Conservation (phyloP, 2,888 invertebrate species). For the Trichopria drosophilae region DNA sequence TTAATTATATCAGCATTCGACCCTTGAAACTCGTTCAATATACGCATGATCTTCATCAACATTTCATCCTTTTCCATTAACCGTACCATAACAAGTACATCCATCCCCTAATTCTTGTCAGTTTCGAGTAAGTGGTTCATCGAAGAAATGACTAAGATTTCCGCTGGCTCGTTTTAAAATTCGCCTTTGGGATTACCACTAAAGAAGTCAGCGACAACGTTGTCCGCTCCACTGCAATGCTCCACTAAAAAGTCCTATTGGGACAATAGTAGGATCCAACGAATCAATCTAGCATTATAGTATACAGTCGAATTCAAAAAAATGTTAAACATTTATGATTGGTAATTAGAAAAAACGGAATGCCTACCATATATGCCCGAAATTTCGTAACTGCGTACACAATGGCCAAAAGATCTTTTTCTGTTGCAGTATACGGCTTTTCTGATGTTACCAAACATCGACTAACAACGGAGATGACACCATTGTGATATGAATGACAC, state of each 20-base stretch:
- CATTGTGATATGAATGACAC: no score
- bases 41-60: no score
- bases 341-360: conserved; percentile 34
- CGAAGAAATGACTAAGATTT: no score
- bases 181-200: conserved; percentile 36
- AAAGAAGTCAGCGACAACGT: conserved; percentile 40
- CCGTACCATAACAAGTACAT: no score
- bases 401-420: conserved; percentile 41
- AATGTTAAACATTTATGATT: conserved; percentile 43
- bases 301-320: conserved; percentile 38
- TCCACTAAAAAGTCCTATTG: conserved; percentile 37
- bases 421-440: conserved; percentile 36
- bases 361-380: conserved; percentile 39
- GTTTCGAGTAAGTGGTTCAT: no score
- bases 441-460: conserved; percentile 33
- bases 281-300: conserved; percentile 34
- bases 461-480: conserved; percentile 39
- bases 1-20: no score
- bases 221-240: conserved; percentile 39
- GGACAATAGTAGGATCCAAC: conserved; percentile 42
- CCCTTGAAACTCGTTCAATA: no score
- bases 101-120: no score
- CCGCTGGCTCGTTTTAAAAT: conserved; percentile 14
- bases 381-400: conserved; percentile 39
- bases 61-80: no score